phyloP scores from a whole-genome alignment of 2,888 invertebrate genomes.

The Ptilodon capucinus region DNA sequence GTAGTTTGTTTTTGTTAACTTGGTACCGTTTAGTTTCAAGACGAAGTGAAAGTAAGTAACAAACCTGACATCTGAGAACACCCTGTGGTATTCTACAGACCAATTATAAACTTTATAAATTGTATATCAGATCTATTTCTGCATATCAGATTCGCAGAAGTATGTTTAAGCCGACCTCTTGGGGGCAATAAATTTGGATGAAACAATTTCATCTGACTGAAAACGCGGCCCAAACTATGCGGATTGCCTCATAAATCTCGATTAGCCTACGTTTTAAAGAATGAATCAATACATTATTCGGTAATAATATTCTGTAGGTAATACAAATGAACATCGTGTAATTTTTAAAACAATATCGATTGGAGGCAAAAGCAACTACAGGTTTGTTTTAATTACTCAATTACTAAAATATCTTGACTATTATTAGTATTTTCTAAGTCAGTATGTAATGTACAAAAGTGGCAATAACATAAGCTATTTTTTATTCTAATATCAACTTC shows the following conservation, averaged over 20 bases:
- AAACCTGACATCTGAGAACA: slow-evolving; percentile 9
- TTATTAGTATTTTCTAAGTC: no score
- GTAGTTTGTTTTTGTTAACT: slow-evolving; percentile 6
- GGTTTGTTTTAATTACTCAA: no score
- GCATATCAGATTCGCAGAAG: slow-evolving; percentile 56
- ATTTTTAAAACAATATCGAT: background rate
- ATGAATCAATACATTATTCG: slow-evolving; percentile 58
- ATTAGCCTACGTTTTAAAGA: slow-evolving; percentile 64
- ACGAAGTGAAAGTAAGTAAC: slow-evolving; percentile 5
- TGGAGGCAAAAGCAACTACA: background rate
- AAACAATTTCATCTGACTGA: slow-evolving; percentile 73
- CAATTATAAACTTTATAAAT: slow-evolving; percentile 1
- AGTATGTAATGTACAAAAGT: no score
- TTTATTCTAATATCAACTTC: no score
- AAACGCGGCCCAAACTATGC: slow-evolving; percentile 69
- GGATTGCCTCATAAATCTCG: slow-evolving; percentile 68
- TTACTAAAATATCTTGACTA: no score
- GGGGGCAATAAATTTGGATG: slow-evolving; percentile 72
- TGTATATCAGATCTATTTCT: slow-evolving; percentile 27
- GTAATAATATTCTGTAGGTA: background rate
- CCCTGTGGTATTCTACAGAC: background rate
- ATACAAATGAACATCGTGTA: background rate
- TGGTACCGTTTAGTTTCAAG: no score
- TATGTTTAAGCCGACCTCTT: slow-evolving; percentile 63
- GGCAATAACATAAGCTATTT: no score